phyloP scores from a whole-genome alignment of 2,113 vertebrate species.

The Pachycephala philippinensis region DNA sequence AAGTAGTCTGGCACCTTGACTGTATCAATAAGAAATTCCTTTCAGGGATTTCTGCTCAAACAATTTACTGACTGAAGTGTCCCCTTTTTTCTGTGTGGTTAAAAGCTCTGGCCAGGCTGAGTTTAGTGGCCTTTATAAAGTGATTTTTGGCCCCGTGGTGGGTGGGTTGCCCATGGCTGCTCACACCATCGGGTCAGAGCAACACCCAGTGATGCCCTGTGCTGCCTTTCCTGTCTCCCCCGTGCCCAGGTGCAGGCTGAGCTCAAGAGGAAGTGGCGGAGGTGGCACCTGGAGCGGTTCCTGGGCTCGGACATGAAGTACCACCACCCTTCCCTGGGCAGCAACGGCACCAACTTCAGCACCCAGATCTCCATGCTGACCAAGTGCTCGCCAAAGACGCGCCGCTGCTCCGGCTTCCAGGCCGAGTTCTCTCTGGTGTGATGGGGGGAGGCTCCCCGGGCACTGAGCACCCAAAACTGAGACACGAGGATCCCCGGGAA shows the following conservation, averaged over 20 bases:
- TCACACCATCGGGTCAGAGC: background rate
- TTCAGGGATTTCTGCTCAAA: background rate
- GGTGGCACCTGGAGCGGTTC: constrained; percentile 88
- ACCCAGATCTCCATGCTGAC: constrained; percentile 95
- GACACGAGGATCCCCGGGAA: background rate
- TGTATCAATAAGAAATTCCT: background rate
- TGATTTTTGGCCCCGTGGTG: background rate
- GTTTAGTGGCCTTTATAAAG: background rate
- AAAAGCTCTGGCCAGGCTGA: background rate
- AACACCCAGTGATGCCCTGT: too few relatives aligned
- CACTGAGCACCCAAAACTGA: background rate
- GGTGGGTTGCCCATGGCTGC: background rate
- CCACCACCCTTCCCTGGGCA: constrained; percentile 86
- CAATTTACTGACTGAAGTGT: background rate
- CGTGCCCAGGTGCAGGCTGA: constrained; percentile 87
- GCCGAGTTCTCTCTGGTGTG: constrained; percentile 85
- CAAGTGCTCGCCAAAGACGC: constrained; percentile 84
- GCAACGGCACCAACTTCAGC: constrained; percentile 90
- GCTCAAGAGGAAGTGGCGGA: constrained; percentile 92
- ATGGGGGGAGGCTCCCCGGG: background rate
- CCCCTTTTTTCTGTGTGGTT: background rate
- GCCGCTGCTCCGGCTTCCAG: constrained; percentile 80
- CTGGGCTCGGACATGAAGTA: constrained; percentile 84
- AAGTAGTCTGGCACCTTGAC: background rate
- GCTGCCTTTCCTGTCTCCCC: background rate